phyloP scores from a whole-genome alignment of 2,888 invertebrate genomes.

The Scaptomyza tumidula region DNA sequence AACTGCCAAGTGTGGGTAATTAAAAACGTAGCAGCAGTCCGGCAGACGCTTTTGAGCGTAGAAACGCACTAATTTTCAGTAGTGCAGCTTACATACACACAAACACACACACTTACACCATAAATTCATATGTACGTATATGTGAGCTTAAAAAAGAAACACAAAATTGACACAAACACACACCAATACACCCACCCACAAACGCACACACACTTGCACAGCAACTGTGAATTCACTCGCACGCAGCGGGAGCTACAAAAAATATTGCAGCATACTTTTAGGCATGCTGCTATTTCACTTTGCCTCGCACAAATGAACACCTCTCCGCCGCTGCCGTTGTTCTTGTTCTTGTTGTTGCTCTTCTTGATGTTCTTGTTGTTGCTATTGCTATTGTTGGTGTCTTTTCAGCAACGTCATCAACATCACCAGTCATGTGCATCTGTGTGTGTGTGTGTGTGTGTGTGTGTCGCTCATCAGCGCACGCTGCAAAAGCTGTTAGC shows the following conservation, averaged over 20 bases:
- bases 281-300: conserved; percentile 81
- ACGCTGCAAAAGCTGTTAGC: conserved; percentile 73
- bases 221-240: conserved; percentile 56
- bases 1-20: conserved; percentile 77
- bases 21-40: conserved; percentile 76
- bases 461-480: conserved; percentile 66
- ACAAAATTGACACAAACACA: conserved; percentile 49
- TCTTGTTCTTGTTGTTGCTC: background rate
- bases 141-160: conserved; percentile 50
- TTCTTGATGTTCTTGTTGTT: conserved; percentile 1
- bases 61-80: conserved; percentile 80
- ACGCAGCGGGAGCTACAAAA: conserved; percentile 48
- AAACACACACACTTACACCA: conserved; percentile 33
- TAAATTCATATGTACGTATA: conserved; percentile 41
- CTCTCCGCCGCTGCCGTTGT: conserved; percentile 23
- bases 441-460: conserved; percentile 19
- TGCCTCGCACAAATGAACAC: conserved; percentile 60
- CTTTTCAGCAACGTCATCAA: conserved; percentile 69
- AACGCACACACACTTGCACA: conserved; percentile 22
- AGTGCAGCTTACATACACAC: conserved; percentile 50
- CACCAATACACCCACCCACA: conserved; percentile 17
- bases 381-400: conserved; percentile 42
- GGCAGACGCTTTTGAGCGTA: conserved; percentile 73
- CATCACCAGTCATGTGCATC: conserved; percentile 53
- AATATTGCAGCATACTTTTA: conserved; percentile 75